A percentile compares a stretch with the other conserved stretches of the same genome.
Conservation (phyloP, 2,113 vertebrate species). For the Mirounga angustirostris region DNA sequence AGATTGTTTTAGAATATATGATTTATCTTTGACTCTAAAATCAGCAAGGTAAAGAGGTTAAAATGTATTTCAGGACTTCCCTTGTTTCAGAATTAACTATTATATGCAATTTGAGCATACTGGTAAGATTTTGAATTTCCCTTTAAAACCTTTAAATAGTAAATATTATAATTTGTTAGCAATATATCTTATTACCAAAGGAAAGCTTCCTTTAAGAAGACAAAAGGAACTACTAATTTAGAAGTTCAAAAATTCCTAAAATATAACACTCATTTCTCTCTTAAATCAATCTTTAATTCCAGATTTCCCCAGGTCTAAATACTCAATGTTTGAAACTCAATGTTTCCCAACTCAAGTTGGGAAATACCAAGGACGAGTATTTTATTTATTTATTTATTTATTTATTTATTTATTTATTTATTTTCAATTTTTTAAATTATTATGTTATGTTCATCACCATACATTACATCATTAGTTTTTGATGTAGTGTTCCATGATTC, state of each 20-base stretch:
- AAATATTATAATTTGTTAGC: constrained; percentile 23
- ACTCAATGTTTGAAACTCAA: constrained; percentile 21
- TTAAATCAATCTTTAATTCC: constrained; percentile 26
- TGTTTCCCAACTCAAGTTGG: background rate
- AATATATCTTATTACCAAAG: constrained; percentile 23
- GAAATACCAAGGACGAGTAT: background rate
- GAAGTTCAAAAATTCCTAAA: constrained; percentile 23
- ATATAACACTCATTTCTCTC: background rate
- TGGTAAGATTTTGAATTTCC: background rate
- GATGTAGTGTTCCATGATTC: too few relatives aligned
- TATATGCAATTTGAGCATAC: background rate
- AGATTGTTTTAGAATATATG: constrained; percentile 14
- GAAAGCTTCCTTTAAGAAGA: constrained; percentile 19
- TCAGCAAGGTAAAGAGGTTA: background rate
- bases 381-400: background rate
- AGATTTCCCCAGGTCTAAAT: background rate
- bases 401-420: too few relatives aligned
- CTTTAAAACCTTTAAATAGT: background rate
- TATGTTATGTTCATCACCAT: too few relatives aligned
- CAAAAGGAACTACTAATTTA: constrained; percentile 20
- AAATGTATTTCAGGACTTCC: background rate
- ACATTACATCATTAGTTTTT: too few relatives aligned
- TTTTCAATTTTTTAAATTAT: too few relatives aligned
- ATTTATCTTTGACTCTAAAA: constrained; percentile 25
- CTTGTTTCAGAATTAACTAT: constrained; percentile 33